phyloP scores from a whole-genome alignment of 1,140 invertebrate genomes.

The Aphidius ervi region DNA sequence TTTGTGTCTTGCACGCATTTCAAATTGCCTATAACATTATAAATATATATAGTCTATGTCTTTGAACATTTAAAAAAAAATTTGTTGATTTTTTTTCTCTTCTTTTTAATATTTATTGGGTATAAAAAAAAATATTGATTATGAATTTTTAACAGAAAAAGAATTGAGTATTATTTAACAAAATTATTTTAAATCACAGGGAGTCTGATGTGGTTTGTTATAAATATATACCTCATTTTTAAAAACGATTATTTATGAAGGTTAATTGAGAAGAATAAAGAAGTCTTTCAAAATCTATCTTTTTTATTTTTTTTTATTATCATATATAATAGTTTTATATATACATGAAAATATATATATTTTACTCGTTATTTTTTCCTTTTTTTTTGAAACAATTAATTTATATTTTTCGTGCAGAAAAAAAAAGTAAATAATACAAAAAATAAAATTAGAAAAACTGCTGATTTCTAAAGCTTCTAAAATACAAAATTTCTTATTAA shows the following conservation, averaged over 20 bases:
- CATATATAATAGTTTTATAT: no score
- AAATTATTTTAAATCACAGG: background rate
- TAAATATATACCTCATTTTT: slow-evolving; percentile 29
- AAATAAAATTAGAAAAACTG: background rate
- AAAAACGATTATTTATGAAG: slow-evolving; percentile 42
- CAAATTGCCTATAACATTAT: no score
- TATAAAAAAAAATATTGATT: no score
- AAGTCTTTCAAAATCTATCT: slow-evolving; percentile 5
- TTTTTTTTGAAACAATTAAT: slow-evolving; percentile 6
- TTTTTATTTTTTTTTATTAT: no score
- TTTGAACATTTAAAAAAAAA: no score
- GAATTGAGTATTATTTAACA: no score
- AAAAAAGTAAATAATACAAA: slow-evolving; percentile 10
- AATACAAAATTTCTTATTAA: slow-evolving; percentile 39
- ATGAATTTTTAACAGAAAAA: no score
- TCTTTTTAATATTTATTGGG: no score
- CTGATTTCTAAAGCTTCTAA: slow-evolving; percentile 4
- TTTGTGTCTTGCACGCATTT: background rate
- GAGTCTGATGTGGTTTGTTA: slow-evolving; percentile 19
- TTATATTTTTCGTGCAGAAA: slow-evolving; percentile 8
- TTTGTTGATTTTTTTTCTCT: no score
- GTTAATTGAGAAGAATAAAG: slow-evolving; percentile 24
- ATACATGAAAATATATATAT: slow-evolving; percentile 1
- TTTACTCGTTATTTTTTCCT: slow-evolving; percentile 9
- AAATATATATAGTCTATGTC: no score